phyloP scores from a whole-genome alignment of 2,797 vertebrate species.

The Gymnoscopelus microlampas region DNA sequence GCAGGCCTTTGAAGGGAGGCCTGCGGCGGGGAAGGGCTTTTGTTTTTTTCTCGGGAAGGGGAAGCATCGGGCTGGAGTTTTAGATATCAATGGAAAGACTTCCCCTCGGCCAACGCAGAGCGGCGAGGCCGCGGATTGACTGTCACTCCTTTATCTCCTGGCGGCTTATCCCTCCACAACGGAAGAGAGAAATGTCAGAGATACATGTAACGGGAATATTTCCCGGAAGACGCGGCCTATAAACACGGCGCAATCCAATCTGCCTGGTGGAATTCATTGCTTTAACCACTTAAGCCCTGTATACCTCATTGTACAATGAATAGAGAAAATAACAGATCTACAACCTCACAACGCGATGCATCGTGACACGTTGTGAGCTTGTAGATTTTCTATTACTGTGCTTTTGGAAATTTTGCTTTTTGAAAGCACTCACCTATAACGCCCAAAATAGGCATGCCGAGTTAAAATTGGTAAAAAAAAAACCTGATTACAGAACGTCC shows the following conservation, averaged over 20 bases:
- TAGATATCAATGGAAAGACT: conserved; percentile 66
- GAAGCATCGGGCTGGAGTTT: conserved; percentile 69
- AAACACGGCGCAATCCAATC: conserved; percentile 40
- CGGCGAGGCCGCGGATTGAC: conserved; percentile 20
- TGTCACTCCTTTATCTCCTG: conserved; percentile 54
- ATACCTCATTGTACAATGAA: too few relatives aligned
- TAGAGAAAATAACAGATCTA: too few relatives aligned
- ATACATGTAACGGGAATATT: conserved; percentile 60
- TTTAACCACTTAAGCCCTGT: too few relatives aligned
- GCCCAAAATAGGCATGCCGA: too few relatives aligned
- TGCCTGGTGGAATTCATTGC: too few relatives aligned
- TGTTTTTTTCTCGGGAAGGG: conserved; percentile 60
- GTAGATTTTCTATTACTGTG: too few relatives aligned
- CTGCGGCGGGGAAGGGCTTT: conserved; percentile 50
- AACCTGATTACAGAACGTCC: too few relatives aligned
- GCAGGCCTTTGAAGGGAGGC: conserved; percentile 70
- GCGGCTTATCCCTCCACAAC: conserved; percentile 40
- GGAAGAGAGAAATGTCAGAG: conserved; percentile 63
- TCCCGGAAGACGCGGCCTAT: conserved; percentile 52
- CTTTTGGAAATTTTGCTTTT: too few relatives aligned
- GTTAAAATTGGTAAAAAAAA: too few relatives aligned
- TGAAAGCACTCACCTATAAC: too few relatives aligned
- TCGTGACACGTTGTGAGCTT: too few relatives aligned
- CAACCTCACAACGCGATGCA: too few relatives aligned
- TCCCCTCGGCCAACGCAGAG: conserved; percentile 41